phyloP scores from a whole-genome alignment of 2,888 invertebrate species.

The Thyatira batis region DNA sequence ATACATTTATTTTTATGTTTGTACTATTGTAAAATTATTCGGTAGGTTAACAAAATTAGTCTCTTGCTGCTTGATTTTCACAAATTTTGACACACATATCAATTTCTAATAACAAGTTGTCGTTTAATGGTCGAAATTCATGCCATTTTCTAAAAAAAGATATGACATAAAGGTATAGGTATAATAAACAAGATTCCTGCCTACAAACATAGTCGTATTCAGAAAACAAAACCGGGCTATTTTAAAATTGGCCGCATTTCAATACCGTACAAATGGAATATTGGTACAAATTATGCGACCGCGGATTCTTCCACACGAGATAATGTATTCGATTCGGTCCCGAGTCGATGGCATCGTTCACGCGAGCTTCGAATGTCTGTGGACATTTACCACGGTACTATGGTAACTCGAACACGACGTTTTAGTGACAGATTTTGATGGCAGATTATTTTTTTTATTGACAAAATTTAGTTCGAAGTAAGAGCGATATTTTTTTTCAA shows the following conservation, averaged over 20 bases:
- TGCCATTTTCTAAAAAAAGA: too few species aligned
- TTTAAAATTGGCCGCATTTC: constrained; percentile 13
- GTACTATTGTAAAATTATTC: too few species aligned
- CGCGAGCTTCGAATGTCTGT: constrained; percentile 67
- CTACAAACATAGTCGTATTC: not conserved
- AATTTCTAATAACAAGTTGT: too few species aligned
- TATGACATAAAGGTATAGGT: not conserved
- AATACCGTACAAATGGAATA: constrained; percentile 43
- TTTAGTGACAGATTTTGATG: not conserved
- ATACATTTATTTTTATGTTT: too few species aligned
- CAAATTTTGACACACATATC: too few species aligned
- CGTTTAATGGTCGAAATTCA: too few species aligned
- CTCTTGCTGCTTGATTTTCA: too few species aligned
- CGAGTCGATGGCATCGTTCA: constrained; percentile 75
- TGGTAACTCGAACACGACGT: constrained; percentile 25
- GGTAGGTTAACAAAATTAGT: too few species aligned
- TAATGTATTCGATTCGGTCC: constrained; percentile 71
- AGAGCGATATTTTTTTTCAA: not conserved
- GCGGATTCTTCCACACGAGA: constrained; percentile 60
- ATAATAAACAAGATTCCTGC: too few species aligned
- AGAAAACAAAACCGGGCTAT: not conserved
- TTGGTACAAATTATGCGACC: constrained; percentile 72
- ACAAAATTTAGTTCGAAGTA: not conserved
- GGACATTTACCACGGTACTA: constrained; percentile 43
- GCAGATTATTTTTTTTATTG: not conserved